A percentile compares a stretch with the other conserved stretches of the same genome.
phyloP scores from a whole-genome alignment of 2,113 vertebrate species.

The Cranoglanis bouderius region DNA sequence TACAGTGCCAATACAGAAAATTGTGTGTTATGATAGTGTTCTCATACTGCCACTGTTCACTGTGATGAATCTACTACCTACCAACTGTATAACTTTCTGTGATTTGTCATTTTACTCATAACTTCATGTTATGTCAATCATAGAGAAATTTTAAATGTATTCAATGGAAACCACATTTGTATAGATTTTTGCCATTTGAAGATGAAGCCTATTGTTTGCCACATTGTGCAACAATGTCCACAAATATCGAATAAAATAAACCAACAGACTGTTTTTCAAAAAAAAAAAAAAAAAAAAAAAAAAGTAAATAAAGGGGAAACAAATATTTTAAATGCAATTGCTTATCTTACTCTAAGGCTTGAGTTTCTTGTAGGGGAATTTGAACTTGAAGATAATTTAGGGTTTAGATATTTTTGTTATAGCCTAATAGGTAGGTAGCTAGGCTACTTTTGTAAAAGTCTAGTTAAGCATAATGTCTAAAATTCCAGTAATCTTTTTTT shows the following conservation, averaged over 20 bases:
- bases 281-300: background rate
- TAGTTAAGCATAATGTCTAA: constrained; percentile 22
- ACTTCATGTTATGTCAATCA: background rate
- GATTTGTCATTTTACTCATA: background rate
- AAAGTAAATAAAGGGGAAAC: no score
- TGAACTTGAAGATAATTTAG: constrained; percentile 18
- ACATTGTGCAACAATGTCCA: background rate
- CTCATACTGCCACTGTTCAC: background rate
- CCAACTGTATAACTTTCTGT: background rate
- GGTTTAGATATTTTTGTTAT: constrained; percentile 30
- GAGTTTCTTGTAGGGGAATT: constrained; percentile 28
- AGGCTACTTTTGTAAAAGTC: constrained; percentile 37
- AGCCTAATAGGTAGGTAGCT: constrained; percentile 1
- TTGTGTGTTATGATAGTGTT: background rate
- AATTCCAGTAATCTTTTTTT: constrained; percentile 19
- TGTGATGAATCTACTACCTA: constrained; percentile 15
- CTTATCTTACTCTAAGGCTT: constrained; percentile 15
- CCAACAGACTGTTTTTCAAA: background rate
- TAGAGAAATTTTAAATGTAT: background rate
- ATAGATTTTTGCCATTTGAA: background rate
- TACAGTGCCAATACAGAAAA: background rate
- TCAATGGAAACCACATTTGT: background rate
- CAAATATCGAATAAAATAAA: background rate
- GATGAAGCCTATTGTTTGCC: background rate
- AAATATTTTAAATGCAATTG: background rate